phyloP scores from a whole-genome alignment of 2,888 invertebrate genomes.

The Ecliptopera silaceata region DNA sequence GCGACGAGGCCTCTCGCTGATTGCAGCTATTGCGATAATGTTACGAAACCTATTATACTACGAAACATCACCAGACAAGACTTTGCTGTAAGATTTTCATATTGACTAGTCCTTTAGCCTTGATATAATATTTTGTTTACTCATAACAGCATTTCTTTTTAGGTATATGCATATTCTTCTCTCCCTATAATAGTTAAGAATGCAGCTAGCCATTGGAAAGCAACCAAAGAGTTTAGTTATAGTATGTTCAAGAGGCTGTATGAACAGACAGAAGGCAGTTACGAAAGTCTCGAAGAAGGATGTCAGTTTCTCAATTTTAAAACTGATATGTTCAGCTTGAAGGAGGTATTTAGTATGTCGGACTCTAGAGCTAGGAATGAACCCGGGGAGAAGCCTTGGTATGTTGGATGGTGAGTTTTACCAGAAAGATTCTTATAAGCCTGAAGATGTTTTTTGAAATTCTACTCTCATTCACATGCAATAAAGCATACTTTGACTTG shows the following conservation, averaged over 20 bases:
- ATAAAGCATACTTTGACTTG: too few species aligned
- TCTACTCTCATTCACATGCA: too few species aligned
- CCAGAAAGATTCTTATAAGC: too few species aligned
- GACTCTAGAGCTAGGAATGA: slow-evolving; percentile 84
- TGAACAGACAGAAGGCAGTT: slow-evolving; percentile 86
- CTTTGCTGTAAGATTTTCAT: slow-evolving; percentile 78
- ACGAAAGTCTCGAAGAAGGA: slow-evolving; percentile 89
- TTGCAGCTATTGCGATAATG: slow-evolving; percentile 89
- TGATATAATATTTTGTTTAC: background rate
- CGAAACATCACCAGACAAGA: slow-evolving; percentile 86
- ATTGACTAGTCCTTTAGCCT: too few species aligned
- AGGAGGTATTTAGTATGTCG: slow-evolving; percentile 91
- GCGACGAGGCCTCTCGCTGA: slow-evolving; percentile 92
- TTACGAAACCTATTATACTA: slow-evolving; percentile 86
- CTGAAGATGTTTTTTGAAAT: too few species aligned
- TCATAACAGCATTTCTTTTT: slow-evolving; percentile 38
- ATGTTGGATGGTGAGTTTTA: slow-evolving; percentile 91
- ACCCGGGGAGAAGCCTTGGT: slow-evolving; percentile 89
- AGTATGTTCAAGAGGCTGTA: slow-evolving; percentile 88
- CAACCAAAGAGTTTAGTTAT: slow-evolving; percentile 86
- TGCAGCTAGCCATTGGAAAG: slow-evolving; percentile 90
- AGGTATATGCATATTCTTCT: slow-evolving; percentile 89
- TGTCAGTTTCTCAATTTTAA: slow-evolving; percentile 95
- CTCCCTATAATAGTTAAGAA: slow-evolving; percentile 91
- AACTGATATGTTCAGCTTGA: slow-evolving; percentile 89